Base-by-base conservation (phyloP, 2,797 vertebrate genomes). In the Perodicticus potto region DNA sequence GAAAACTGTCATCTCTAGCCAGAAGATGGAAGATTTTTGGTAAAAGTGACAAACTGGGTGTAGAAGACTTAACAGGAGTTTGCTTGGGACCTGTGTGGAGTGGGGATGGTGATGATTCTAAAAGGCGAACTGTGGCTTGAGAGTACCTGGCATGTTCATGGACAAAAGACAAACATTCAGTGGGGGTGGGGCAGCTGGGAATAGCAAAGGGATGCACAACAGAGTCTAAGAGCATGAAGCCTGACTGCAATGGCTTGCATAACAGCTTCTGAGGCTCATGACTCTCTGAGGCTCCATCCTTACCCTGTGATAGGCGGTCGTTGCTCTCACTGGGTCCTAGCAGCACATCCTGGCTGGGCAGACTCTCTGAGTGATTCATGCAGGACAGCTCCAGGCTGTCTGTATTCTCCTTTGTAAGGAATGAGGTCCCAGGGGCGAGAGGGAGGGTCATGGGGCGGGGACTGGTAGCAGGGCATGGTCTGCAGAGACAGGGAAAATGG, bases 291-390 rank as follows among this genome's bases (percentile, higher is more conserved):
- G 40, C 34, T 20, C 89, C 5, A 7, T 27, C 61, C 98, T 97
- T 78, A 99, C 99, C 99, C 98, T 99, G 99, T 4, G 99, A 99
- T 45, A 99, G 98, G 95, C 99, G 99, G 76, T 99, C 99, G 0
- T 97, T 98, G n/a, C 99, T 99, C 94, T 99, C 99, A 0, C 98
- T 98, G 86, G 98, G 97, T 65, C 98, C 92, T 95, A 99, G 98
- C 3, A 99, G 99, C 95, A 99, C 98, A 1, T 99, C 99, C 97
- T 98, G 98, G 96, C 98, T 98, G 45, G 98, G 98, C 92, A 98
- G 97, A 83, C 99, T 98, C 97, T 99, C 99, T 3, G 99, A 96
- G 67, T 99, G 99, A 20, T 98, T 98, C 45, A 98, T 97, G 22
- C 98, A 98, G 67, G 98, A 98, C 45, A 98, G 98, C 23, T 99